phyloP scores from a whole-genome alignment of 2,113 vertebrate genomes.

The Phylloscopus whistleri region DNA sequence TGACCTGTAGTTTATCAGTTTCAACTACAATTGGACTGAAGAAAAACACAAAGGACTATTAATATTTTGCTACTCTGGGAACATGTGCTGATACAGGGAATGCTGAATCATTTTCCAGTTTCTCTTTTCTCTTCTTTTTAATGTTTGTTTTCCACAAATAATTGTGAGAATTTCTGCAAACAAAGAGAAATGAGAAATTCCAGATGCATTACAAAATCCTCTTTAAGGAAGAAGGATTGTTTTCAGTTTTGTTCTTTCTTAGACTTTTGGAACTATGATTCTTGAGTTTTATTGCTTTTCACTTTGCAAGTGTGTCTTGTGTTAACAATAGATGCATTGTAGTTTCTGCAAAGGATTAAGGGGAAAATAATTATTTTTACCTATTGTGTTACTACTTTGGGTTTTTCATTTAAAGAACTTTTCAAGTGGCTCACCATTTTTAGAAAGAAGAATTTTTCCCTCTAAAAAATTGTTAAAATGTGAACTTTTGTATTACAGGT shows the following conservation, averaged over 20 bases:
- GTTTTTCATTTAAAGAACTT: background rate
- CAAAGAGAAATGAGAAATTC: background rate
- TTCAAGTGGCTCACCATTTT: background rate
- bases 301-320: background rate
- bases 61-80: background rate
- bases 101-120: background rate
- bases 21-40: background rate
- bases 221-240: fast-evolving
- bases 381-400: background rate
- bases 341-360: background rate
- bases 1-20: background rate
- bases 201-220: fast-evolving
- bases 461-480: background rate
- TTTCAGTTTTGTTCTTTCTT: background rate
- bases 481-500: background rate
- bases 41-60: background rate
- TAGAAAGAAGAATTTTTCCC: background rate
- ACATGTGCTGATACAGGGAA: background rate
- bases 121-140: background rate
- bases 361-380: background rate
- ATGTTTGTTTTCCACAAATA: background rate
- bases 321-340: background rate
- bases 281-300: background rate
- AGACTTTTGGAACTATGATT: background rate
- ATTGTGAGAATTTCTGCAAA: background rate